Percentiles rank a stretch among this genome's conserved stretches.
These are phyloP conservation scores for Rotaria socialis DNA, from an alignment of 2,888 invertebrate genomes.

Conservation along the genomic window DNA sequence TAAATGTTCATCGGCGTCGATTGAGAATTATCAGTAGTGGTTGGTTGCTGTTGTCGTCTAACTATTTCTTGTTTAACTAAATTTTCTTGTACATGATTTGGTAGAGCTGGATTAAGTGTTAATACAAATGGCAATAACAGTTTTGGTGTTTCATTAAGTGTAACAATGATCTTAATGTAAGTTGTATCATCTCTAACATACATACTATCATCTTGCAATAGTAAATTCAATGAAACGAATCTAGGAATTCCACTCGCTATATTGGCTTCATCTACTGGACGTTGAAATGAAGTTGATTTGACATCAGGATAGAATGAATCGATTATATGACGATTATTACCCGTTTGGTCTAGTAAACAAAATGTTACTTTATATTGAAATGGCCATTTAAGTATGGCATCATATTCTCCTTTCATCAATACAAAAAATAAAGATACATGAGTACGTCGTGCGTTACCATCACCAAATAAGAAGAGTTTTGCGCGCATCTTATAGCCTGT, in stretches of 20 bases:
- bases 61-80: background rate
- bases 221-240: conserved; percentile 51
- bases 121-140: background rate
- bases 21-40: background rate
- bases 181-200: background rate
- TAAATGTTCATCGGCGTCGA: background rate
- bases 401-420: conserved; percentile 54
- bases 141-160: background rate
- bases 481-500: conserved; percentile 56
- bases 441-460: conserved; percentile 55
- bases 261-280: conserved; percentile 57
- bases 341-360: conserved; percentile 55
- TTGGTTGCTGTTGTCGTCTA: background rate
- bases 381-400: conserved; percentile 56
- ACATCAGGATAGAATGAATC: conserved; percentile 58
- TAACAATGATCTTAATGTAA: background rate
- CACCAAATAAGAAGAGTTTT: conserved; percentile 55
- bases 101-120: background rate
- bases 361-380: conserved; percentile 55
- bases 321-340: conserved; percentile 52
- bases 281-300: conserved; percentile 54
- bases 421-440: conserved; percentile 57
- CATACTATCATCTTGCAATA: background rate
- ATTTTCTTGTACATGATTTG: background rate
- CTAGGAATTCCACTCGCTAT: conserved; percentile 58